phyloP scores from a whole-genome alignment of 2,888 invertebrate species.

The Caradrina kadenii region DNA sequence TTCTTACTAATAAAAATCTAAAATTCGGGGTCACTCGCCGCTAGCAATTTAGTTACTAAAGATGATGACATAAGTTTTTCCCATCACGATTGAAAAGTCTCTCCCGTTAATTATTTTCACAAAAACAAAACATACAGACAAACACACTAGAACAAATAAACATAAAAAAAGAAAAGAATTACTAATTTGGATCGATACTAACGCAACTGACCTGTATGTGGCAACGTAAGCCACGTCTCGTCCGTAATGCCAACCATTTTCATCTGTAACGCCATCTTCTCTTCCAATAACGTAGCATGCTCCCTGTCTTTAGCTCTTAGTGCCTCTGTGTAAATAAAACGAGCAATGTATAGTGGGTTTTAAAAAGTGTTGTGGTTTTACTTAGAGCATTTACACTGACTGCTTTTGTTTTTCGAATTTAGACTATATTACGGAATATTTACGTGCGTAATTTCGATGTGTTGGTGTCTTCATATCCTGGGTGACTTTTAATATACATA shows the following conservation, averaged over 20 bases:
- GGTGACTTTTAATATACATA: too few relatives aligned
- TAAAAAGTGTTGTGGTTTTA: neutral
- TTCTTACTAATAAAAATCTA: too few relatives aligned
- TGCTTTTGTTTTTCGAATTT: neutral
- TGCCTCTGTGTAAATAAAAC: constrained; percentile 91
- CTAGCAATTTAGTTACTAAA: too few relatives aligned
- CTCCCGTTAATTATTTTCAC: too few relatives aligned
- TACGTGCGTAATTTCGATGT: constrained; percentile 13
- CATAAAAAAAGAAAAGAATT: constrained; percentile 10
- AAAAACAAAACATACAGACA: constrained; percentile 2
- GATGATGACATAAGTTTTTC: too few relatives aligned
- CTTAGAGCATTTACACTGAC: constrained; percentile 40
- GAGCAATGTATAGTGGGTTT: constrained; percentile 1
- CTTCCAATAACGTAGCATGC: constrained; percentile 96
- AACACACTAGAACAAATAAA: constrained; percentile 1
- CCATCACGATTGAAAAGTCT: too few relatives aligned
- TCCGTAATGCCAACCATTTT: constrained; percentile 93
- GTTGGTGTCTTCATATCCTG: too few relatives aligned
- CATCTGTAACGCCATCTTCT: constrained; percentile 96
- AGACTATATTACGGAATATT: constrained; percentile 2
- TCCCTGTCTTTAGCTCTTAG: constrained; percentile 96
- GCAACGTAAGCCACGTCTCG: constrained; percentile 78
- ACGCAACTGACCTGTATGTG: constrained; percentile 76
- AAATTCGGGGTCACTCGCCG: too few relatives aligned
- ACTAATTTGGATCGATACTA: constrained; percentile 46